phyloP scores from a whole-genome alignment of 2,797 vertebrate species.

The Danio tinwini region DNA sequence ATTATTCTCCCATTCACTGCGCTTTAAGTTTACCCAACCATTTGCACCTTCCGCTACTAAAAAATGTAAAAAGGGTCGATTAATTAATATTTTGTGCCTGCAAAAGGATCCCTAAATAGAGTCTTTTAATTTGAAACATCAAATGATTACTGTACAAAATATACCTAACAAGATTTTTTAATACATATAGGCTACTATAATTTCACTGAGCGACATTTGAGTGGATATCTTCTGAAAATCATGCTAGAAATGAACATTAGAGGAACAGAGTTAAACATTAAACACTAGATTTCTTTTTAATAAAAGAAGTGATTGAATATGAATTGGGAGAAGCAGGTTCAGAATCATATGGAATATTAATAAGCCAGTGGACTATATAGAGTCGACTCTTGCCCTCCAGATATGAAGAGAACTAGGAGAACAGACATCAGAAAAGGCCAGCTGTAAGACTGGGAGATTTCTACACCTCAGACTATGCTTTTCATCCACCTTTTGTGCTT shows the following conservation, averaged over 20 bases:
- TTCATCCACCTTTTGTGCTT: background rate
- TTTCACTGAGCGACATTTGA: too few species aligned
- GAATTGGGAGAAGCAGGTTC: background rate
- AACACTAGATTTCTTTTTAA: background rate
- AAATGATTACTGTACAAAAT: too few species aligned
- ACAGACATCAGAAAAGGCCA: background rate
- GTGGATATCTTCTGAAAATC: too few species aligned
- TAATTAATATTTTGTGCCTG: too few species aligned
- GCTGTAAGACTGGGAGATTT: background rate
- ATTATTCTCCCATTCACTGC: too few species aligned
- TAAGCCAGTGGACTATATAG: background rate
- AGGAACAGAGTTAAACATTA: background rate
- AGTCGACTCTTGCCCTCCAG: background rate
- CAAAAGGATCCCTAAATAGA: too few species aligned
- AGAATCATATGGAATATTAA: constrained; percentile 24
- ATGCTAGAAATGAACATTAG: background rate
- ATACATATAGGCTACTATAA: too few species aligned
- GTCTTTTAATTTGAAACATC: too few species aligned
- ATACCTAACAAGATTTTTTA: too few species aligned
- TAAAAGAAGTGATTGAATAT: constrained; percentile 9
- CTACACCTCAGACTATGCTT: background rate
- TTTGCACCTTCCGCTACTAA: too few species aligned
- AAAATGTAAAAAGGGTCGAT: too few species aligned
- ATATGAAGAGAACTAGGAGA: background rate
- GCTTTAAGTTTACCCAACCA: too few species aligned